Evolutionary conservation across 2,888 invertebrate genomes (phyloP).

Genomic region (Muschampia staudingeri): DNA sequence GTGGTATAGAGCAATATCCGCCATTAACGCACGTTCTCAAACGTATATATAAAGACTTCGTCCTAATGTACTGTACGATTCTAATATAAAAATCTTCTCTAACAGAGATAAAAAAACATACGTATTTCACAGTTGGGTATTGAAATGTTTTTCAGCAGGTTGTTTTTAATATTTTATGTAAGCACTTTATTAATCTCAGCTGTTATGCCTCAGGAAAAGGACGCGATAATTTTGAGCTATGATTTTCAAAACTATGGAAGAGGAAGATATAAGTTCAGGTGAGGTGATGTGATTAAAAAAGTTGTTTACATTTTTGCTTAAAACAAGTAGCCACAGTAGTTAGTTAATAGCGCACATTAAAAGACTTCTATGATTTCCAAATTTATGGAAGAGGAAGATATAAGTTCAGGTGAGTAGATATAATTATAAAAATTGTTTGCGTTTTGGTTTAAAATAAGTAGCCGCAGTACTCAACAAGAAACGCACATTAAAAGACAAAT

Average conservation of each 20-base stretch:
- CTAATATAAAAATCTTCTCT: no score
- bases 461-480: background rate
- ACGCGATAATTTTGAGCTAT: background rate
- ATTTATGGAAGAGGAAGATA: no score
- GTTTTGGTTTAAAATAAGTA: background rate
- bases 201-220: background rate
- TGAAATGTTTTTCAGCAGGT: background rate
- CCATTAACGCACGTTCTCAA: no score
- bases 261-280: slow-evolving; percentile 19
- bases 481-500: no score
- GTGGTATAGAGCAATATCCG: no score
- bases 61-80: no score
- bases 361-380: no score
- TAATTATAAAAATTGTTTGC: background rate
- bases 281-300: background rate
- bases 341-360: background rate
- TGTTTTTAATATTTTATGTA: background rate
- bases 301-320: background rate
- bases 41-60: no score
- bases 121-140: background rate
- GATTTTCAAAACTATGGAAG: slow-evolving; percentile 5
- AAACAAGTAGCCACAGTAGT: background rate
- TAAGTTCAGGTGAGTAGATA: no score
- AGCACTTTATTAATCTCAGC: background rate
- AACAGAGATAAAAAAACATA: no score